Evolutionary conservation across 1,140 invertebrate genomes (phyloP).

Genomic region (Sinonovacula constricta): DNA sequence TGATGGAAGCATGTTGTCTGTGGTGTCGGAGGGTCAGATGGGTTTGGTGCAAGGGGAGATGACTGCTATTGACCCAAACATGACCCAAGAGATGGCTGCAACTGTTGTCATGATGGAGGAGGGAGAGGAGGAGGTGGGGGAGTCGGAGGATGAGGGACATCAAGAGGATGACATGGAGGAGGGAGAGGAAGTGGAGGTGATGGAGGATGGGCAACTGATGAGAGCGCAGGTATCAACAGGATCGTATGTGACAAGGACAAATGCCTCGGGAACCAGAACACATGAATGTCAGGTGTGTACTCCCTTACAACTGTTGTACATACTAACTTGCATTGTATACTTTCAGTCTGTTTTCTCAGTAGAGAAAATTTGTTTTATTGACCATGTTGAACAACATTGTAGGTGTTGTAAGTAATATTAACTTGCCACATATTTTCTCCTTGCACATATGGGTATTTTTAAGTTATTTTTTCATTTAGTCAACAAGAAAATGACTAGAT

Average conservation of each 20-base stretch:
- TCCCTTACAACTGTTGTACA: too few relatives aligned
- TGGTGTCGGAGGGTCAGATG: constrained; percentile 4
- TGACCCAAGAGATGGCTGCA: constrained; percentile 26
- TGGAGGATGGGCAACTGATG: constrained; percentile 31
- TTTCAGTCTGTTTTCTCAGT: too few relatives aligned
- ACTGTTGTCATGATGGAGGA: constrained; percentile 26
- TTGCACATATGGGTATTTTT: too few relatives aligned
- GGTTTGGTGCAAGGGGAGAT: constrained; percentile 32
- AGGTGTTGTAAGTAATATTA: too few relatives aligned
- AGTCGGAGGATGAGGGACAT: constrained; percentile 46
- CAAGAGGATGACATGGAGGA: constrained; percentile 53
- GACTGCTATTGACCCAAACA: constrained; percentile 33
- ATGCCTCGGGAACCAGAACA: neutral
- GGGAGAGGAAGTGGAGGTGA: constrained; percentile 37
- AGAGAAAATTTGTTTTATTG: too few relatives aligned
- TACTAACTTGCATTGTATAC: too few relatives aligned
- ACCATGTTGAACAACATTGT: too few relatives aligned
- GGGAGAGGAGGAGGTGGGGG: constrained; percentile 50
- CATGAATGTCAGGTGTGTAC: neutral
- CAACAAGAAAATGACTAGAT: too few relatives aligned
- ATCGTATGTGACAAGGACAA: constrained; percentile 26
- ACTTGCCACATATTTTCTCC: too few relatives aligned
- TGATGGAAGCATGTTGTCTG: constrained; percentile 22
- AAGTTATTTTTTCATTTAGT: too few relatives aligned
- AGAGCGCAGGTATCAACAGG: neutral